Evolutionary conservation across 1,140 invertebrate genomes (phyloP).

Genomic region (Heliconius melpomene): DNA sequence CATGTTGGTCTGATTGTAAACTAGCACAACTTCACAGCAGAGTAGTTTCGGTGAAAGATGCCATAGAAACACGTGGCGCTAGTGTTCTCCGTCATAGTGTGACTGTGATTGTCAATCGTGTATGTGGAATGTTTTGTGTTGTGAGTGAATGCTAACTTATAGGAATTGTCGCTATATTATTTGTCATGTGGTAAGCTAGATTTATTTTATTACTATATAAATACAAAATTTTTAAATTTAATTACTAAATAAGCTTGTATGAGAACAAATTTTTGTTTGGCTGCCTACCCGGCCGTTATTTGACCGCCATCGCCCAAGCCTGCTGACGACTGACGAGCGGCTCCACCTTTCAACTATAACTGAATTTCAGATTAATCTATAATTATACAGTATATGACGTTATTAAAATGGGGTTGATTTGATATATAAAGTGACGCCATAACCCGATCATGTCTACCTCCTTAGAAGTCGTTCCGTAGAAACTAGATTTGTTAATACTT

Average conservation of each 20-base stretch:
- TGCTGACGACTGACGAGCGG: slow-evolving; percentile 58
- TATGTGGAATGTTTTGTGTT: slow-evolving; percentile 78
- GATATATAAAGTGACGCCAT: slow-evolving; percentile 7
- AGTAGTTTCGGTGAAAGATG: slow-evolving; percentile 36
- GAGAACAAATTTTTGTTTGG: slow-evolving; percentile 32
- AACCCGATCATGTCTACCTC: background rate
- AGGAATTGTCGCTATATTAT: slow-evolving; percentile 55
- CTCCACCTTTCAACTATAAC: slow-evolving; percentile 59
- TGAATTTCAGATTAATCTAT: slow-evolving; percentile 21
- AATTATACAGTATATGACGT: background rate
- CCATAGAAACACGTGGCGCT: slow-evolving; percentile 60
- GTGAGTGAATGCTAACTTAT: slow-evolving; percentile 65
- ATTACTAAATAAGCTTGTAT: background rate
- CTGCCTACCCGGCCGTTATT: slow-evolving; percentile 63
- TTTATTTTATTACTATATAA: slow-evolving; percentile 4
- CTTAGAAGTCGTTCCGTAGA: slow-evolving; percentile 18
- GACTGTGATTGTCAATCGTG: slow-evolving; percentile 67
- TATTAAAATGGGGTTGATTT: slow-evolving; percentile 1
- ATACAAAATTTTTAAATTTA: background rate
- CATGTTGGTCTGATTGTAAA: slow-evolving; percentile 36
- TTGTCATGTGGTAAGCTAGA: slow-evolving; percentile 74
- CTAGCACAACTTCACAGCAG: slow-evolving; percentile 39
- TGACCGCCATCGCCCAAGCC: slow-evolving; percentile 78
- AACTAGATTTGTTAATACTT: slow-evolving; percentile 18
- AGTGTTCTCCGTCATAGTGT: slow-evolving; percentile 53